Base-by-base conservation (phyloP, 37 sponge, comb jelly and placozoan species). In the Tethya wilhelma region DNA sequence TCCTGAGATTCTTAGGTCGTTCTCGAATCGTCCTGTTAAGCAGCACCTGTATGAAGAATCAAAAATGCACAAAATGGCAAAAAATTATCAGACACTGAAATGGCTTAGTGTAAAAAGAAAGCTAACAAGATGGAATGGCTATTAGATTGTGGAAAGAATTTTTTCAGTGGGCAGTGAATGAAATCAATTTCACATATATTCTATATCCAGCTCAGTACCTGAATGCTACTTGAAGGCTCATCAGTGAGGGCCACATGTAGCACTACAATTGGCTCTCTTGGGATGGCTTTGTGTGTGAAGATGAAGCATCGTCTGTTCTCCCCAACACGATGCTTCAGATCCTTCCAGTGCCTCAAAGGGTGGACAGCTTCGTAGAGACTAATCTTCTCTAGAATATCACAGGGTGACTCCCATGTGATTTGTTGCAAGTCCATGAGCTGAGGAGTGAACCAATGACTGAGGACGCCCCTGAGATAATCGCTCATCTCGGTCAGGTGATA, bases 351-450 rank as follows among this genome's bases (percentile, higher is more conserved):
- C 34, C 94, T 45, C 9, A 89, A 30, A 3, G 79, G 78, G 38
- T 93, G 90, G 38, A 93, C 94, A 43, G 90, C 90, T 67, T 93
- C 94, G 69, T 89, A 88, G n/a, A 71, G 23, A 64, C 90, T 81
- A 37, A 93, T 68, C 84, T 92, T 92, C 74, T 92, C 93, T 69
- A 92, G 79, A 53, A 92, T 69, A 56, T 92, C 93, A 71, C 85
- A 92, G 31, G 93, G 85, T 8, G 88, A 79, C 53, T 88, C 77
- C 93, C 93, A 92, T 4, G 93, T 92, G 29, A 93, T 42, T 69
- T 85, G 76, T 45, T 81, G 71, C 28, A 89, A 71, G 19, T 93
- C 83, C 67, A 93, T 63, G 17, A 93, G 64, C 30, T 73, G 86
- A 2, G 44, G 44, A n/a, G 79, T 75, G 81, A 86, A 89, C 84